Percentiles rank a stretch among this genome's conserved stretches.
These are phyloP conservation scores for Micrasema minimum DNA, from an alignment of 1,140 invertebrate genomes.

Conservation along the genomic window DNA sequence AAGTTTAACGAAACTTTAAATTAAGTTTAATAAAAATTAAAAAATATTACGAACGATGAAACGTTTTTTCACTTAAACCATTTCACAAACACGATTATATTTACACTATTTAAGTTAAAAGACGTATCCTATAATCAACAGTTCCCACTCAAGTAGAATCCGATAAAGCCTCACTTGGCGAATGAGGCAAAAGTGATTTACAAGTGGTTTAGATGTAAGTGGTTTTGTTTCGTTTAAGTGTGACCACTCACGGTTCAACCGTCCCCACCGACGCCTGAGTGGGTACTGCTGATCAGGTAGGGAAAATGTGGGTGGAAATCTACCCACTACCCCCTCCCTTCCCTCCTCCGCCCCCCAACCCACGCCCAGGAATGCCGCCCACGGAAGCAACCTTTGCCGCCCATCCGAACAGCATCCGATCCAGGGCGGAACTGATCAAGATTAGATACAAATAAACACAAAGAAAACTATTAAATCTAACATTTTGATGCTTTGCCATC, in stretches of 20 bases:
- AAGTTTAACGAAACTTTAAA: too few relatives aligned
- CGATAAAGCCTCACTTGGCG: not conserved
- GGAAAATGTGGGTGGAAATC: not conserved
- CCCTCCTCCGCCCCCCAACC: too few relatives aligned
- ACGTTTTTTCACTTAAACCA: too few relatives aligned
- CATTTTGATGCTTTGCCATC: too few relatives aligned
- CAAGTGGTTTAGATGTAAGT: constrained; percentile 2
- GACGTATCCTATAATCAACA: not conserved
- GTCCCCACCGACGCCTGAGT: constrained; percentile 19
- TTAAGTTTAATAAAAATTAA: too few relatives aligned
- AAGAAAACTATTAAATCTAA: too few relatives aligned
- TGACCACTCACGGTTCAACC: constrained; percentile 27
- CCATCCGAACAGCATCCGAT: too few relatives aligned
- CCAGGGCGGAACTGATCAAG: constrained; percentile 10
- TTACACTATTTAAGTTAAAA: too few relatives aligned
- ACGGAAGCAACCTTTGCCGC: constrained; percentile 32
- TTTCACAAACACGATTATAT: too few relatives aligned
- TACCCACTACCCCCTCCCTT: not conserved
- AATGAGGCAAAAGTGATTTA: not conserved
- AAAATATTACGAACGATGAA: too few relatives aligned
- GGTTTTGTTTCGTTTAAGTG: not conserved
- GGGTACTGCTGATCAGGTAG: constrained; percentile 25
- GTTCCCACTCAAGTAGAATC: not conserved
- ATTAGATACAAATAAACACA: not conserved
- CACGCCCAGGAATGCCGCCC: too few relatives aligned